Evolutionary conservation across 2,797 vertebrate species (phyloP), one percentile per base, ranked within the genome.

Genomic region (Danio tinwini): DNA sequence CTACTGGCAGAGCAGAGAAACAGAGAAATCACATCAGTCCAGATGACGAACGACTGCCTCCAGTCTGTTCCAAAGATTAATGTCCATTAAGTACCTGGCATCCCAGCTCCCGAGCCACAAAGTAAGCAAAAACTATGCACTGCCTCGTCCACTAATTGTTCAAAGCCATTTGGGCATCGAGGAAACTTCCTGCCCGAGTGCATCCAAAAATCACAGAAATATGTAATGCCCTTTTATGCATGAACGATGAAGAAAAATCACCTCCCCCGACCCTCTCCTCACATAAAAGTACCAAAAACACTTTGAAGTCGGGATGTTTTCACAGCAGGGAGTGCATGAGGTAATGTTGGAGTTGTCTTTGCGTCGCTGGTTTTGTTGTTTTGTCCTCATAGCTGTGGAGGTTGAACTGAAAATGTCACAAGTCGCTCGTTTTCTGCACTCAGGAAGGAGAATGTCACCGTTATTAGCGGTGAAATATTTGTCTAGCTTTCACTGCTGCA

Each of bases 291-390:
- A 73, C 70, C 68, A 62, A 81, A 87, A 84, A 86, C 74, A 84
- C 81, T 88, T 90, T 90, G 87, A 89, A 89, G 83, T 87, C 19
- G 80, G 83, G 85, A 88, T 87, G 88, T 89, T 89, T 90, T 88
- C 82, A 81, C 89, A 89, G 88, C 79, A 85, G 83, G 85, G 81
- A 74, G 50, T 72, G 74, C 80, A 71, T 90, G 88, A 91, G 87
- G 87, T 90, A 86, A 90, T 91, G 86, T 89, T 91, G 88, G 76
- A 81, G 71, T 82, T 90, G 84, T 86, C 86, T 87, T 78, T 82
- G 71, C 76, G 79, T 81, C 58, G 78, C 68, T 88, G 82, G 87
- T 88, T 84, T 83, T 87, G 76, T 80, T 76, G 86, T 78, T 84
- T 90, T 85, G 87, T 88, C 86, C 84, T 85, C 76, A 67, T 29